Evolutionary conservation across 2,888 invertebrate genomes (phyloP).

Genomic region (Lycophotia porphyrea): DNA sequence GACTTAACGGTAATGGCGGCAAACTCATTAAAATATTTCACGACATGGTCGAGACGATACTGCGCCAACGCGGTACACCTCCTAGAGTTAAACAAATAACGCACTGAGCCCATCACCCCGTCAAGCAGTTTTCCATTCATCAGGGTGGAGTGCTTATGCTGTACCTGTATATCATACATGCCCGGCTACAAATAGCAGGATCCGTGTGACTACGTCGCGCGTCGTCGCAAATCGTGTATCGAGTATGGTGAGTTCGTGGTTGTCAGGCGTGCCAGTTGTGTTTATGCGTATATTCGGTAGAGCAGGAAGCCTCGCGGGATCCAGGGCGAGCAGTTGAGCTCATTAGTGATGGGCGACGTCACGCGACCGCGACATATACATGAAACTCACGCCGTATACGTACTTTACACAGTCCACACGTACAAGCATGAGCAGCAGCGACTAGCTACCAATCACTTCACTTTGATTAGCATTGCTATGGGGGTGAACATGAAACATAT

Average conservation of each 20-base stretch:
- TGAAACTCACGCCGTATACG: background rate
- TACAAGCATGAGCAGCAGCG: conserved; percentile 1
- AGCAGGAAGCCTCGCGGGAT: conserved; percentile 57
- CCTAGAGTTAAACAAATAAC: background rate
- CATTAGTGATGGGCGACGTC: conserved; percentile 50
- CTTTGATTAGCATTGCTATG: conserved; percentile 27
- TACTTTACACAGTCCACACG: conserved; percentile 18
- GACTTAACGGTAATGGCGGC: conserved; percentile 49
- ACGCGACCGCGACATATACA: conserved; percentile 43
- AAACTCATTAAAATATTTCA: conserved; percentile 45
- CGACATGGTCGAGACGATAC: conserved; percentile 10
- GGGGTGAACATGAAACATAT: conserved; percentile 29
- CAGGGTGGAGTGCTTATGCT: background rate
- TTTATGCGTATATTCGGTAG: conserved; percentile 20
- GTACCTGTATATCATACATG: background rate
- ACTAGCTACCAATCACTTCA: conserved; percentile 15
- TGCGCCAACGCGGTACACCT: background rate
- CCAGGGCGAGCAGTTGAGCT: conserved; percentile 60
- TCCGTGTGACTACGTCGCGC: background rate
- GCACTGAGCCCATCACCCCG: background rate
- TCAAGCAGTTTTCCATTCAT: background rate
- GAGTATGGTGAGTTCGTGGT: conserved; percentile 6
- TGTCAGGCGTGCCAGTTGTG: background rate
- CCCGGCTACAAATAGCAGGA: background rate
- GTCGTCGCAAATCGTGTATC: background rate